Evolutionary conservation across 2,888 invertebrate species (phyloP).

Genomic region (Acronicta psi): DNA sequence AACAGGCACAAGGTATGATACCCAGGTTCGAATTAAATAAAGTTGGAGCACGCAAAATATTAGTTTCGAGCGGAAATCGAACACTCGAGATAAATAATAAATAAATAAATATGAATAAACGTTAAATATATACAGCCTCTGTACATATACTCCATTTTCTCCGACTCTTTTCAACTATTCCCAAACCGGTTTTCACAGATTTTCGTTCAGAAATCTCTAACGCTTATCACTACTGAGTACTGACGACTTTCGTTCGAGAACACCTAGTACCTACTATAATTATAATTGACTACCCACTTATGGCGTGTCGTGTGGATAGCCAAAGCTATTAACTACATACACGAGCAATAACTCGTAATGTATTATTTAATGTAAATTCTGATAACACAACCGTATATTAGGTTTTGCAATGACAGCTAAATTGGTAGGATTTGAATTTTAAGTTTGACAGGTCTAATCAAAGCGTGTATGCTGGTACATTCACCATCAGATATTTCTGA

Average conservation of each 20-base stretch:
- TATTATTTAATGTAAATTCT: conserved; percentile 54
- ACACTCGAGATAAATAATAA: too few relatives aligned
- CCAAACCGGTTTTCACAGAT: too few relatives aligned
- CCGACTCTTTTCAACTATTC: too few relatives aligned
- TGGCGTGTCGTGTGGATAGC: conserved; percentile 28
- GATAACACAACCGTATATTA: conserved; percentile 14
- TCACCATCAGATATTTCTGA: too few relatives aligned
- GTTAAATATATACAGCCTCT: too few relatives aligned
- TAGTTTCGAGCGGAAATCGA: too few relatives aligned
- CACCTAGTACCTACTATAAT: conserved; percentile 6
- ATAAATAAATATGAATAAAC: too few relatives aligned
- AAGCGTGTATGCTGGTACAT: not conserved
- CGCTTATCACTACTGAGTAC: not conserved
- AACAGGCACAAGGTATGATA: too few relatives aligned
- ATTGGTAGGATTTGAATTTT: conserved; percentile 25
- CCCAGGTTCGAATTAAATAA: too few relatives aligned
- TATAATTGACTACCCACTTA: conserved; percentile 32
- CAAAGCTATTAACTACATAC: conserved; percentile 37
- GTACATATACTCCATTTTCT: too few relatives aligned
- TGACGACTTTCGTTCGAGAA: conserved; percentile 8
- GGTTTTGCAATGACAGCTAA: conserved; percentile 31
- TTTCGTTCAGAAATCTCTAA: not conserved
- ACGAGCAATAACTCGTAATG: conserved; percentile 22
- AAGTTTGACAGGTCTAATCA: not conserved
- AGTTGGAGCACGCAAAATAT: too few relatives aligned